Evolutionary conservation across 2,113 vertebrate genomes (phyloP).

Genomic region (Montifringilla adamsi): DNA sequence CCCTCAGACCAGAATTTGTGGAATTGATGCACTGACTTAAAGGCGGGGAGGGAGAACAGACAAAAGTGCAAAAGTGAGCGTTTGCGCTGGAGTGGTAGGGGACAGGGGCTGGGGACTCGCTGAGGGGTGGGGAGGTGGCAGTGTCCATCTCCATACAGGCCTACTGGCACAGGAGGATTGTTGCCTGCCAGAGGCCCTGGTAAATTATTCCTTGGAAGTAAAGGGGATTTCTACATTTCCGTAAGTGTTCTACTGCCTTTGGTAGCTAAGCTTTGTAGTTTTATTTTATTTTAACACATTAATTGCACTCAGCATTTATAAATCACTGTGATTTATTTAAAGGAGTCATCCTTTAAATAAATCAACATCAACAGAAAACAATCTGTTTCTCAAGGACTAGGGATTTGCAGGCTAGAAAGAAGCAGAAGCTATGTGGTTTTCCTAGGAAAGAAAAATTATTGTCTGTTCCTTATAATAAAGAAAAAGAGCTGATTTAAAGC

Average conservation of each 20-base stretch:
- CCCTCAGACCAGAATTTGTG: not conserved
- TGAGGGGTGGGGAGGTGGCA: not conserved
- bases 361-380: not conserved
- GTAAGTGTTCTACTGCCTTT: not conserved
- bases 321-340: not conserved
- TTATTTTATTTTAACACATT: not conserved
- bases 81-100: not conserved
- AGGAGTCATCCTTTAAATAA: not conserved
- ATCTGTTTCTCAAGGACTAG: not conserved
- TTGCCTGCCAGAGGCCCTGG: not conserved
- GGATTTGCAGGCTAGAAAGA: not conserved
- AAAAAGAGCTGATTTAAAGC: not conserved
- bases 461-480: not conserved
- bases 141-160: not conserved
- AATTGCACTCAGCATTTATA: not conserved
- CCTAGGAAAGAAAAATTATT: not conserved
- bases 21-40: not conserved
- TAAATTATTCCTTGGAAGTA: not conserved
- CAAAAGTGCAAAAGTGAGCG: not conserved
- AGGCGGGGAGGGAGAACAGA: not conserved
- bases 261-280: not conserved
- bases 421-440: not conserved
- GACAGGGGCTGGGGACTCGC: not conserved
- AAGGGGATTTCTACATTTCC: not conserved
- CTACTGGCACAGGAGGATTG: not conserved